These are phyloP conservation scores for Luperina nickerlii DNA, from an alignment of 2,888 invertebrate species.

Conservation along the genomic window DNA sequence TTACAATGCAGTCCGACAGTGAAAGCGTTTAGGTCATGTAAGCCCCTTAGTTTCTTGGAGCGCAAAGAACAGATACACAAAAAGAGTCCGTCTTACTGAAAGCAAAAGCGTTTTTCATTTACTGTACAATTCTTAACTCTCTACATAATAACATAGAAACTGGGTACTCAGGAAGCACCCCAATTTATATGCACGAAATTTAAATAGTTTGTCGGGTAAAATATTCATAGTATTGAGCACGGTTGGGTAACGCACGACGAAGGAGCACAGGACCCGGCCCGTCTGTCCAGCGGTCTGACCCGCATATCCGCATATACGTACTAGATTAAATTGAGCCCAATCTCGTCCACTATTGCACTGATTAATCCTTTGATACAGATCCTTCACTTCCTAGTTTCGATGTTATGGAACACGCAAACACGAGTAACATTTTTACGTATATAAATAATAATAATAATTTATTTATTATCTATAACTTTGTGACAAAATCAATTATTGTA, in stretches of 20 bases:
- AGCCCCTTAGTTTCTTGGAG: neutral
- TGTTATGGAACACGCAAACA: neutral
- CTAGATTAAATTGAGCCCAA: constrained; percentile 58
- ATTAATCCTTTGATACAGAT: constrained; percentile 18
- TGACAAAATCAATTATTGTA: too few species aligned
- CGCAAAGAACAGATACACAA: neutral
- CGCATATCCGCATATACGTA: constrained; percentile 56
- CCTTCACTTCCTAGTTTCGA: constrained; percentile 3
- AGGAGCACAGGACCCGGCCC: constrained; percentile 1
- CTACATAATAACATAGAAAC: neutral
- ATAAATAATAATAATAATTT: too few species aligned
- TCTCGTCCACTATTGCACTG: constrained; percentile 30
- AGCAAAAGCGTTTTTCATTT: neutral
- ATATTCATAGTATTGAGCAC: constrained; percentile 52
- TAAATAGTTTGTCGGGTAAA: constrained; percentile 42
- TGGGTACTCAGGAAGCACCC: constrained; percentile 14
- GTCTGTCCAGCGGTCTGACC: constrained; percentile 21
- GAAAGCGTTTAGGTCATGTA: too few species aligned
- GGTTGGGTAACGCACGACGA: constrained; percentile 27
- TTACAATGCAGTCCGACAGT: too few species aligned
- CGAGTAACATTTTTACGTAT: neutral
- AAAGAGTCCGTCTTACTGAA: neutral
- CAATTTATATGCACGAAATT: constrained; percentile 48
- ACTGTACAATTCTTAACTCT: neutral
- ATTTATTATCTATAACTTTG: too few species aligned